A percentile compares a stretch with the other conserved stretches of the same genome.
Conservation (phyloP, 2,888 invertebrate genomes). For the Oscheius sp. region DNA sequence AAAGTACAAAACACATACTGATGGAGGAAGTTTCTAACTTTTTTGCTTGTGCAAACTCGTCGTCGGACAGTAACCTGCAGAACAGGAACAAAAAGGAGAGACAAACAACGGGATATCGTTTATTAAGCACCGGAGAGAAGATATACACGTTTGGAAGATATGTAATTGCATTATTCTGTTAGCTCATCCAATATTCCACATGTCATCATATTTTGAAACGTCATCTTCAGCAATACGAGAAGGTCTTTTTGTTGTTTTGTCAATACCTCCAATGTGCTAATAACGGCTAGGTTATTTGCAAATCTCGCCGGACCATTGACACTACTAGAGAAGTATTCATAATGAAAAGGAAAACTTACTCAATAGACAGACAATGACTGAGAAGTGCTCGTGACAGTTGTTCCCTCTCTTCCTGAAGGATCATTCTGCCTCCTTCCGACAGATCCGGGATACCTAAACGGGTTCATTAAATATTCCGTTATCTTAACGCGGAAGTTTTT, state of each 20-base stretch:
- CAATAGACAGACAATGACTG: neutral
- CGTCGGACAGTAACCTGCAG: too few species aligned
- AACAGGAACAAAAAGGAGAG: too few species aligned
- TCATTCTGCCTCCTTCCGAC: neutral
- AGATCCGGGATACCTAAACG: constrained; percentile 1
- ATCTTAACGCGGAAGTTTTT: neutral
- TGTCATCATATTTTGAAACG: neutral
- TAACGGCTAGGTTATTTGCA: constrained; percentile 35
- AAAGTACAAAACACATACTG: too few species aligned
- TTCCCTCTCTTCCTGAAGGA: constrained; percentile 2
- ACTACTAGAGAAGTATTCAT: constrained; percentile 19
- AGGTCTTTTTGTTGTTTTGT: constrained; percentile 41
- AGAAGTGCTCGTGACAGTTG: neutral
- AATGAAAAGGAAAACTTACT: neutral
- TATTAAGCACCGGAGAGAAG: constrained; percentile 2
- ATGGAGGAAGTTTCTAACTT: too few species aligned
- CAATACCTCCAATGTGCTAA: constrained; percentile 32
- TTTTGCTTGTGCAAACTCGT: too few species aligned
- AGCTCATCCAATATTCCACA: neutral
- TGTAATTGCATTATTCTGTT: neutral
- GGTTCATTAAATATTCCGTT: neutral
- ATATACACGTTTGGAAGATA: neutral
- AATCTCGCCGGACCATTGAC: constrained; percentile 39
- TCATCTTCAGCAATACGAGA: constrained; percentile 13
- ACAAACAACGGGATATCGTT: too few species aligned